These are phyloP conservation scores for Nyctibius bracteatus DNA, from an alignment of 2,113 vertebrate genomes.

Conservation along the genomic window DNA sequence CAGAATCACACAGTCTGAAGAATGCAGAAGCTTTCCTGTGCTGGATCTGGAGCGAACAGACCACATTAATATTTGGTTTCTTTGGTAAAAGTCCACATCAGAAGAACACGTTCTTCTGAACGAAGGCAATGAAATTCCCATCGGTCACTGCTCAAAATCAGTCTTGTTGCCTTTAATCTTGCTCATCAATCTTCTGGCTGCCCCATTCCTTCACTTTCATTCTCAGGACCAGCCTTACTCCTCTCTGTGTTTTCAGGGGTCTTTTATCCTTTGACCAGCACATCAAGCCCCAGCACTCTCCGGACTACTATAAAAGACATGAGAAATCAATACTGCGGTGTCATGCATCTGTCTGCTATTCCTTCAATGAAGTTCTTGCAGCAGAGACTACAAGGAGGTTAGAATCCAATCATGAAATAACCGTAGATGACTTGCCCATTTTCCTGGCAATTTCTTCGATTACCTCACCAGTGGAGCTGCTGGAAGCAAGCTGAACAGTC, in stretches of 20 bases:
- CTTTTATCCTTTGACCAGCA: neutral
- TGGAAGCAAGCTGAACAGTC: neutral
- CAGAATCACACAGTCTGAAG: neutral
- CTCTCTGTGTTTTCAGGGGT: neutral
- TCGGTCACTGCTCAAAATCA: neutral
- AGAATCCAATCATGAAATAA: neutral
- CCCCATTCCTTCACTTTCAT: neutral
- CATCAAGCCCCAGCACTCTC: neutral
- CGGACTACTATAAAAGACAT: neutral
- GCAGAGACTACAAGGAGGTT: neutral
- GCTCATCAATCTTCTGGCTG: neutral
- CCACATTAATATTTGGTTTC: neutral
- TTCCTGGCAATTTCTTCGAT: neutral
- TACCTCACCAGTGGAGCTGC: neutral
- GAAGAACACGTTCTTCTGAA: neutral
- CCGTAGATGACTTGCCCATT: neutral
- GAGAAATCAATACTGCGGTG: neutral
- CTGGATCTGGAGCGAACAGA: neutral
- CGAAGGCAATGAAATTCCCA: neutral
- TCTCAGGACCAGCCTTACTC: neutral
- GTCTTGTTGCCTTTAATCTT: neutral
- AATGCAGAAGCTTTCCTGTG: neutral
- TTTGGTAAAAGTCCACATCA: neutral
- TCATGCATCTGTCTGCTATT: neutral
- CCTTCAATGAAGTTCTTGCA: neutral